phyloP scores from a whole-genome alignment of 1,140 invertebrate genomes.

The Triops cancriformis region DNA sequence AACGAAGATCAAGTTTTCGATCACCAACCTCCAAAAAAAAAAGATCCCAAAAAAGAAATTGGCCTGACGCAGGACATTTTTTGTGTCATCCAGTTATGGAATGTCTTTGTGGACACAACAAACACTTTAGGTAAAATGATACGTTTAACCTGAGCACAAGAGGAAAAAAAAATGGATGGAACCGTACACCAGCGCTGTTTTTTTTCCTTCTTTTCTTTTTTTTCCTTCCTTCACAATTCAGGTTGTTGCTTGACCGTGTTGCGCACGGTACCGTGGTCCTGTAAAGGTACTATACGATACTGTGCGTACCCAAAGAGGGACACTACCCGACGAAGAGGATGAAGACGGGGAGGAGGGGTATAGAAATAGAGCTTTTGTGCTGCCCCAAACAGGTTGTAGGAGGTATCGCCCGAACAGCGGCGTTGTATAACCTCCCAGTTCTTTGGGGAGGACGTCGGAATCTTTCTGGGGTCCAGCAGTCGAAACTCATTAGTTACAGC shows the following conservation, averaged over 20 bases:
- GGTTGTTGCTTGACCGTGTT: background rate
- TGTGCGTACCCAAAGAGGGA: background rate
- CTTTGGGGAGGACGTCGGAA: background rate
- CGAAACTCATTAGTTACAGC: constrained; percentile 13
- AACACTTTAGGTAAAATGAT: constrained; percentile 1
- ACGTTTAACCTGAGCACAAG: background rate
- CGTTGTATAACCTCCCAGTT: background rate
- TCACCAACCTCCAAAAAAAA: too few relatives aligned
- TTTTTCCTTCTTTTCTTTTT: background rate
- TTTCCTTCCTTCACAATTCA: background rate
- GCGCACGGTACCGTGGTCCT: background rate
- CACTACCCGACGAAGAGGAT: background rate
- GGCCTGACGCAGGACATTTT: background rate
- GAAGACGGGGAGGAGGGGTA: background rate
- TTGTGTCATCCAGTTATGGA: background rate
- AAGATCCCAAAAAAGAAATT: too few relatives aligned
- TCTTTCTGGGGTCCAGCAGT: constrained; percentile 5
- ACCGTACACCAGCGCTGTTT: background rate
- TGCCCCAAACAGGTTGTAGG: constrained; percentile 4
- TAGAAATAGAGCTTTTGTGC: background rate
- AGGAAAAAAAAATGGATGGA: background rate
- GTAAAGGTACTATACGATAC: background rate
- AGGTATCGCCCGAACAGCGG: background rate
- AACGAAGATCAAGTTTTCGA: too few relatives aligned
- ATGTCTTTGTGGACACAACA: background rate